phyloP scores from a whole-genome alignment of 2,113 vertebrate genomes.

The Egretta garzetta region DNA sequence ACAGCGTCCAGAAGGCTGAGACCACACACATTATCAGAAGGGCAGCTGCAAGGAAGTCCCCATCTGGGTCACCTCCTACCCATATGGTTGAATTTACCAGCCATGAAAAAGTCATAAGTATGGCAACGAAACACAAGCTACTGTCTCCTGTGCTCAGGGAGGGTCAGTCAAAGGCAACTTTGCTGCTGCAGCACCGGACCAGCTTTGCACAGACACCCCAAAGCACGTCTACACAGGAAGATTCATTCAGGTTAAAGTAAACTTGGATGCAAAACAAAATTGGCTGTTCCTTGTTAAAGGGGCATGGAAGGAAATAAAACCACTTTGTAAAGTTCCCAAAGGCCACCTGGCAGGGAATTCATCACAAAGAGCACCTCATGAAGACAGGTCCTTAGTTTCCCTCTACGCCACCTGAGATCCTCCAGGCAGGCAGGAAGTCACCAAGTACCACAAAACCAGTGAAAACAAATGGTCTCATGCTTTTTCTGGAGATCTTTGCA shows the following conservation, averaged over 20 bases:
- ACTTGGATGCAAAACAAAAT: background rate
- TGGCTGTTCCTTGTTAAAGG: background rate
- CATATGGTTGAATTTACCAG: background rate
- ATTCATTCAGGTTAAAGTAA: background rate
- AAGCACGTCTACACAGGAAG: background rate
- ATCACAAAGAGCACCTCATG: rapidly evolving
- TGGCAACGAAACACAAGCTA: background rate
- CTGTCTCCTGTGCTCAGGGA: background rate
- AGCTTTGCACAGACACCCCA: background rate
- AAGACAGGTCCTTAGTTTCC: background rate
- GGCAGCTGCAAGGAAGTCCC: background rate
- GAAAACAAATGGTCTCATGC: background rate
- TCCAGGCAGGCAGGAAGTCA: background rate
- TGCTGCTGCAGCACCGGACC: background rate
- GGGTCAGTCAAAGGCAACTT: background rate
- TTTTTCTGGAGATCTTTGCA: background rate
- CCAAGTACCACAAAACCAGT: background rate
- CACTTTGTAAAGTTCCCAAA: background rate
- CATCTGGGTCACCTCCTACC: background rate
- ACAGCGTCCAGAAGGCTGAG: background rate
- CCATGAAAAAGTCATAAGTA: background rate
- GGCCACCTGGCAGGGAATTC: background rate
- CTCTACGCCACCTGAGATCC: background rate
- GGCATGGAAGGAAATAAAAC: background rate
- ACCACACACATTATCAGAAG: rapidly evolving